Evolutionary conservation across 2,113 vertebrate genomes (phyloP).

Genomic region (Pogona vitticeps): DNA sequence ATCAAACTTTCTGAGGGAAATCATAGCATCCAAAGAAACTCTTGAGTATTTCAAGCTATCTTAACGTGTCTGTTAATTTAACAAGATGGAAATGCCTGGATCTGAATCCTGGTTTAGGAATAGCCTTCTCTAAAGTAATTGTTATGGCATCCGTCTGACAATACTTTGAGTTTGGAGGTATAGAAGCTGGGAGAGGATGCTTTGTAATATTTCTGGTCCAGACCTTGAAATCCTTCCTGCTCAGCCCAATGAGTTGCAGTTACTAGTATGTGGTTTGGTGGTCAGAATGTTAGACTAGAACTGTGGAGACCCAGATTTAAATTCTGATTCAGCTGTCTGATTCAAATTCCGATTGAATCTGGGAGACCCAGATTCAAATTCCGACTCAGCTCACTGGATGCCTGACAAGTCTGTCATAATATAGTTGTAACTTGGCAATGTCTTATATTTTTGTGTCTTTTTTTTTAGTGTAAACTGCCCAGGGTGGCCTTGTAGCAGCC

Average conservation of each 20-base stretch:
- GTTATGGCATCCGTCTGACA: neutral
- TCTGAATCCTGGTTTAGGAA: accelerated
- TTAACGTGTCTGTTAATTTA: neutral
- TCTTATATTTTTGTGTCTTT: no score
- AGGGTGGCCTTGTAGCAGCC: no score
- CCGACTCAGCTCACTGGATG: no score
- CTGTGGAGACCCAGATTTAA: no score
- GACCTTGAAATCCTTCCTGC: neutral
- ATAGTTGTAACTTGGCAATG: no score
- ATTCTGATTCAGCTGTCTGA: no score
- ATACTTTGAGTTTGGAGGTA: neutral
- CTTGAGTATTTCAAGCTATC: neutral
- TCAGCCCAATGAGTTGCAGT: neutral
- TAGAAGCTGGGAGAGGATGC: neutral
- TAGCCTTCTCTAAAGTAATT: accelerated
- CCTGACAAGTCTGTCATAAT: no score
- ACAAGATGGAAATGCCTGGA: neutral
- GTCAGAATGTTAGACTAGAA: no score
- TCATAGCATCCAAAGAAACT: neutral
- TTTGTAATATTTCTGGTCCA: neutral
- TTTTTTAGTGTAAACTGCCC: no score
- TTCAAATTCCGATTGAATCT: no score
- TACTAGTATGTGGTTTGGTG: no score
- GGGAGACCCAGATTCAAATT: no score
- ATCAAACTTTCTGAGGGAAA: neutral